Evolutionary conservation across 2,888 invertebrate species (phyloP).

Genomic region (Hofmannophila pseudospretella): DNA sequence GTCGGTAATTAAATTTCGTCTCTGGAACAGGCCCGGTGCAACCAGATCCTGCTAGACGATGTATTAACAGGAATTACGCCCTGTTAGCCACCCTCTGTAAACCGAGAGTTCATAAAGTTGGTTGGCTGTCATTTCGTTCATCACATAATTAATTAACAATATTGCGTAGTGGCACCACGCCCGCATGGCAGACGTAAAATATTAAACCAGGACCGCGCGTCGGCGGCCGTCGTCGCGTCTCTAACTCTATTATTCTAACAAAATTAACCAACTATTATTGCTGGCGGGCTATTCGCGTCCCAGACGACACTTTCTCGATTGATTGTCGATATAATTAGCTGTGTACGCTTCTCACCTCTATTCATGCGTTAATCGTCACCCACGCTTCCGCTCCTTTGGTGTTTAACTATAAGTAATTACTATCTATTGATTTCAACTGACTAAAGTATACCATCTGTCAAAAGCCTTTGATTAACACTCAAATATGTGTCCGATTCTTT

Average conservation of each 20-base stretch:
- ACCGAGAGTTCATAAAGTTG: slow-evolving; percentile 16
- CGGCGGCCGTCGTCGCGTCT: slow-evolving; percentile 14
- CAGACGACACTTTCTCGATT: slow-evolving; percentile 48
- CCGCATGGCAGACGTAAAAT: slow-evolving; percentile 46
- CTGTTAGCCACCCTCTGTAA: slow-evolving; percentile 41
- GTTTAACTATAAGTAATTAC: too few species aligned
- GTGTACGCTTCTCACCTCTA: slow-evolving; percentile 15
- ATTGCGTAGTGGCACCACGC: slow-evolving; percentile 29
- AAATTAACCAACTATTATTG: slow-evolving; percentile 24
- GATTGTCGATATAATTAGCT: slow-evolving; percentile 52
- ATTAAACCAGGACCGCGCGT: slow-evolving; percentile 33
- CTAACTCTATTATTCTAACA: slow-evolving; percentile 22
- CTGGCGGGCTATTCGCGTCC: slow-evolving; percentile 38
- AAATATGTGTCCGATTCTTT: too few species aligned
- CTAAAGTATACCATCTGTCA: too few species aligned
- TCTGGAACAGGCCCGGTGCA: slow-evolving; percentile 7
- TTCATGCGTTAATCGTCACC: slow-evolving; percentile 13
- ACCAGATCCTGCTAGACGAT: slow-evolving; percentile 22
- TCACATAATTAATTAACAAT: slow-evolving; percentile 48
- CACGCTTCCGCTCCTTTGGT: slow-evolving; percentile 15
- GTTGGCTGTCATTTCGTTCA: slow-evolving; percentile 33
- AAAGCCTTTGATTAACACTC: too few species aligned
- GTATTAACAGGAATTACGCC: slow-evolving; percentile 41
- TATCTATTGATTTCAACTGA: too few species aligned
- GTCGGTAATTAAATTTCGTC: slow-evolving; percentile 46